phyloP scores from a whole-genome alignment of 2,888 invertebrate genomes.

The Geophilus truncorum region DNA sequence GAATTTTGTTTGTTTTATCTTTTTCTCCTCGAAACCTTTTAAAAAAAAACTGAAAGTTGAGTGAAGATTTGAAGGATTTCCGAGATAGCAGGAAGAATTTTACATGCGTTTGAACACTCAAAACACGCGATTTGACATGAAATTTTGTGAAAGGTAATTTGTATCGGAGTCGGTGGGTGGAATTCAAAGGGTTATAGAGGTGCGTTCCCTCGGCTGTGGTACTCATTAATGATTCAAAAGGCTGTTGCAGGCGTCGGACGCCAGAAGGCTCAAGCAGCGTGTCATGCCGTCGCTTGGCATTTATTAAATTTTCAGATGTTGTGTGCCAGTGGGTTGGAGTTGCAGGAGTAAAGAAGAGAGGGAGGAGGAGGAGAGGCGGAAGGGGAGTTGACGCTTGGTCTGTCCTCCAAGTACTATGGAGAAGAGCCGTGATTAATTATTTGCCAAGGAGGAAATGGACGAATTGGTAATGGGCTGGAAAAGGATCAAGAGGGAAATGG shows the following conservation, averaged over 20 bases:
- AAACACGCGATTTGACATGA: background rate
- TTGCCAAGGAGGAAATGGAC: conserved; percentile 32
- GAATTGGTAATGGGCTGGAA: conserved; percentile 31
- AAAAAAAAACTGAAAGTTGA: background rate
- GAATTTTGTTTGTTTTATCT: background rate
- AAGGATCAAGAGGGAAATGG: conserved; percentile 27
- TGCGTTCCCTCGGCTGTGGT: conserved; percentile 25
- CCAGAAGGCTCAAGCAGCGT: conserved; percentile 29
- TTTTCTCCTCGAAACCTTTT: background rate
- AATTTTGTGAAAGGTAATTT: conserved; percentile 18
- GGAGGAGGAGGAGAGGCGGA: conserved; percentile 19
- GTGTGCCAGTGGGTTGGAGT: conserved; percentile 28
- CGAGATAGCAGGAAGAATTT: background rate
- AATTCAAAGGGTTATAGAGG: background rate
- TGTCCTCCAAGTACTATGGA: background rate
- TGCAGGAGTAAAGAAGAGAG: background rate
- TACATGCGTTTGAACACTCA: background rate
- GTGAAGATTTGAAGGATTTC: background rate
- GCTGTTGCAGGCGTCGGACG: conserved; percentile 22
- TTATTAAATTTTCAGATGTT: conserved; percentile 33
- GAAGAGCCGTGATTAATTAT: conserved; percentile 31
- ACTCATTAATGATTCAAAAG: conserved; percentile 29
- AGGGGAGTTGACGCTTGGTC: conserved; percentile 12
- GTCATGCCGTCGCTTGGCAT: conserved; percentile 16
- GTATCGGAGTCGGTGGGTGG: background rate